Conservation (phyloP, 2,888 invertebrate species). For the Aromia moschata region DNA sequence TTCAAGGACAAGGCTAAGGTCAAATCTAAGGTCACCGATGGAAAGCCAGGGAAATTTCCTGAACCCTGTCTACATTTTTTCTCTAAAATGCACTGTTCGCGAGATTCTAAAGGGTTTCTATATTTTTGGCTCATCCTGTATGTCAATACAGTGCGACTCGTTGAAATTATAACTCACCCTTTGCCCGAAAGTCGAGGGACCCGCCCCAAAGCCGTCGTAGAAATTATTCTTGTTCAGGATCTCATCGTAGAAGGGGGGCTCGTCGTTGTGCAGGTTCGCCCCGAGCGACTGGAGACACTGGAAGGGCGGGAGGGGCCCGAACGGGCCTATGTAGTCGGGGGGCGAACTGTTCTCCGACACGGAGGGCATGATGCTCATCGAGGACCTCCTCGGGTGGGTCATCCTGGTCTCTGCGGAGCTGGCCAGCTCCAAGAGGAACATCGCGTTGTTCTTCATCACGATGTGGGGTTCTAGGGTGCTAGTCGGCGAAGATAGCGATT, state of each 20-base stretch:
- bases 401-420: conserved; percentile 72
- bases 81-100: no score
- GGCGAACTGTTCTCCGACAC: conserved; percentile 68
- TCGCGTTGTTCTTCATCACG: conserved; percentile 91
- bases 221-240: conserved; percentile 63
- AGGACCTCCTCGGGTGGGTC: conserved; percentile 53
- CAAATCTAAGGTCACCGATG: no score
- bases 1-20: no score
- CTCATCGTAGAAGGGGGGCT: conserved; percentile 63
- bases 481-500: conserved; percentile 52
- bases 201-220: conserved; percentile 54
- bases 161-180: no score
- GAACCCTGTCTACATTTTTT: no score
- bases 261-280: conserved; percentile 51
- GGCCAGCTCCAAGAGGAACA: conserved; percentile 90
- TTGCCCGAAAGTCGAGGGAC: conserved; percentile 56
- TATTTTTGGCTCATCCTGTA: no score
- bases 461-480: conserved; percentile 65
- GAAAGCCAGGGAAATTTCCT: no score
- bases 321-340: conserved; percentile 66
- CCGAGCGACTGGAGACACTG: conserved; percentile 70
- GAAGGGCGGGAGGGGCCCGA: conserved; percentile 68
- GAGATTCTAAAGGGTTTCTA: no score
- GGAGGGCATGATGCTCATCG: conserved; percentile 63
- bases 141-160: no score